phyloP scores from a whole-genome alignment of 2,888 invertebrate genomes.

The Aphidoletes aphidimyza region DNA sequence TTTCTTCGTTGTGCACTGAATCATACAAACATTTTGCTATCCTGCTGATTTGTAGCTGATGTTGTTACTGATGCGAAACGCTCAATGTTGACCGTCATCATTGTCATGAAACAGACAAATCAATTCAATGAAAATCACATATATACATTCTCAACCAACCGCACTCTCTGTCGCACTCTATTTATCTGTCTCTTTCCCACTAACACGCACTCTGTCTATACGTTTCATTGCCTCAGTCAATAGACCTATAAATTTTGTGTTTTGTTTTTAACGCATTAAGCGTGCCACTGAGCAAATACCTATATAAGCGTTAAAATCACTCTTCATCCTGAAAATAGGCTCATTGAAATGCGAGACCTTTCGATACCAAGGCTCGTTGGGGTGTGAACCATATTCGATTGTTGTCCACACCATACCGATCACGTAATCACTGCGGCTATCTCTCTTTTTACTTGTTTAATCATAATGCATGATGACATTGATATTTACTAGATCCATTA shows the following conservation, averaged over 20 bases:
- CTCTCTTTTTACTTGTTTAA: not conserved
- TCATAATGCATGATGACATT: constrained; percentile 39
- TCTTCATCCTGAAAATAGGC: not conserved
- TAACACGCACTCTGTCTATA: too few relatives aligned
- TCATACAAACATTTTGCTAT: not conserved
- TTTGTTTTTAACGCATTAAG: constrained; percentile 19
- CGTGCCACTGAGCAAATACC: constrained; percentile 18
- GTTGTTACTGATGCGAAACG: not conserved
- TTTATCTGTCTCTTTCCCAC: too few relatives aligned
- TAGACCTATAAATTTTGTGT: constrained; percentile 28
- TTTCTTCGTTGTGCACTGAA: constrained; percentile 1
- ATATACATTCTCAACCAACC: not conserved
- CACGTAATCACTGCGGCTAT: not conserved
- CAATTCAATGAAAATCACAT: constrained; percentile 9
- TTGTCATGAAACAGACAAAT: constrained; percentile 44
- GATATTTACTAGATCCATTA: not conserved
- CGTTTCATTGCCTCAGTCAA: too few relatives aligned
- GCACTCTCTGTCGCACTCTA: not conserved
- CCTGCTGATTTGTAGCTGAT: not conserved
- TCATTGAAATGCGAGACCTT: not conserved
- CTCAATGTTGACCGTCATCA: constrained; percentile 33
- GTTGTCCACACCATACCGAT: not conserved
- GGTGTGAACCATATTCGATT: not conserved
- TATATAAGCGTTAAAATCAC: not conserved
- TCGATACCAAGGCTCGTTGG: not conserved